Conservation (phyloP, 2,888 invertebrate species). For the Achlya flavicornis region DNA sequence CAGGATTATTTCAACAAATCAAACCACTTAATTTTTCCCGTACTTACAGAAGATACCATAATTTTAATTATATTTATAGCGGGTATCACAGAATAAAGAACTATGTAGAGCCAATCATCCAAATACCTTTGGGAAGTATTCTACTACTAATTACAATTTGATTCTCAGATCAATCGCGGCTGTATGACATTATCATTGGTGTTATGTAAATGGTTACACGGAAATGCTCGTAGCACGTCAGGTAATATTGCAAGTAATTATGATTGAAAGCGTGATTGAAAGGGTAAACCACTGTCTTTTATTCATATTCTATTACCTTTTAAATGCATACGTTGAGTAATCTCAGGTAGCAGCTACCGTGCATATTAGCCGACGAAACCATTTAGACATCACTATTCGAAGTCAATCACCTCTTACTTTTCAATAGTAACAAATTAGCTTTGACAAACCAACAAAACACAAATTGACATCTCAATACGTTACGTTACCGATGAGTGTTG, state of each 20-base stretch:
- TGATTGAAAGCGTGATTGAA: not conserved
- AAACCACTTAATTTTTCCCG: not conserved
- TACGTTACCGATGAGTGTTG: slow-evolving; percentile 12
- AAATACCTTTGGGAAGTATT: not conserved
- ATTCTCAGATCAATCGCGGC: no score
- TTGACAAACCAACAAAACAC: slow-evolving; percentile 11
- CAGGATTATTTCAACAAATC: not conserved
- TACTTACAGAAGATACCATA: not conserved
- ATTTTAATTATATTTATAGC: no score
- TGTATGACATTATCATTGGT: not conserved
- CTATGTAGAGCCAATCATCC: not conserved
- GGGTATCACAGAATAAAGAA: not conserved
- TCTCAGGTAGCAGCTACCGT: not conserved
- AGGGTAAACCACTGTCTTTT: not conserved
- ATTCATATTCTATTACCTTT: not conserved
- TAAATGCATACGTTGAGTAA: slow-evolving; percentile 3
- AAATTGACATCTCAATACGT: slow-evolving; percentile 13
- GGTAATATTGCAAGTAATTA: not conserved
- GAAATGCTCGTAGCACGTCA: not conserved
- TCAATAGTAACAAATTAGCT: slow-evolving; percentile 8
- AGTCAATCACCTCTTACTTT: slow-evolving; percentile 8
- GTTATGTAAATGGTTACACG: slow-evolving; percentile 2
- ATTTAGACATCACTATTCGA: not conserved
- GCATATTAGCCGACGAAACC: not conserved
- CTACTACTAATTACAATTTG: no score